Base-by-base conservation (phyloP, 2,888 invertebrate genomes). In the Cerastis leucographa region DNA sequence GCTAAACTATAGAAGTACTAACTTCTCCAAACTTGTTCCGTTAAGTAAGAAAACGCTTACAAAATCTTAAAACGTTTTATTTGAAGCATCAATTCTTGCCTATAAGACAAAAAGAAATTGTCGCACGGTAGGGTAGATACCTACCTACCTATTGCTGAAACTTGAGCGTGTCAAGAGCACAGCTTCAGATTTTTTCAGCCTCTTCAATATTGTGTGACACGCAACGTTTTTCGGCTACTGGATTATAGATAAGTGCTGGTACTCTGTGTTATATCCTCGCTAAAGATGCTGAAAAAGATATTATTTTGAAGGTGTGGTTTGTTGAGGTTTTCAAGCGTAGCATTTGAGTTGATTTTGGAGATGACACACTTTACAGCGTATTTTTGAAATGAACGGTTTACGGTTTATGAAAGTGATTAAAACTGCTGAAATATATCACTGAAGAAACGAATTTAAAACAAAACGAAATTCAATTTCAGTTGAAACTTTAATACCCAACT, bases 141-240 rank as follows among this genome's bases (percentile, higher is more conserved):
- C 35, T 76, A 78, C 12, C 9, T 14, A 17, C 17, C 22, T 14
- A 19, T 4, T 35, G 54, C 22, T 46, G 56, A 59, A 68, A 54
- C 76, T 76, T 14, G 49, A 87, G 54, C 67, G 51, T 74, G 79
- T 81, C 86, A 77, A 81, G 86, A 69, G 78, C 59, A 54, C 44
- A 35, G 59, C 88, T 87, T 85, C 81, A 83, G 74, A 80, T 87
- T 83, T 85, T 79, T 84, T 85, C 75, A 46, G 67, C 64, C 79
- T 71, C 86, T 87, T 77, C 69, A 79, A 62, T 83, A 74, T 83
- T 76, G 66, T 78, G 75, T 59, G 49, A 49, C 65, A 71, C 73
- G 64, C 64, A 85, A 75, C 65, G 71, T 81, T 67, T 86, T 83
- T 83, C 81, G 73, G 65, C 29, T 14, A 71, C 72, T 61, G 66